These are phyloP conservation scores for Leptosomus discolor DNA, from an alignment of 2,113 vertebrate species.

Conservation along the genomic window DNA sequence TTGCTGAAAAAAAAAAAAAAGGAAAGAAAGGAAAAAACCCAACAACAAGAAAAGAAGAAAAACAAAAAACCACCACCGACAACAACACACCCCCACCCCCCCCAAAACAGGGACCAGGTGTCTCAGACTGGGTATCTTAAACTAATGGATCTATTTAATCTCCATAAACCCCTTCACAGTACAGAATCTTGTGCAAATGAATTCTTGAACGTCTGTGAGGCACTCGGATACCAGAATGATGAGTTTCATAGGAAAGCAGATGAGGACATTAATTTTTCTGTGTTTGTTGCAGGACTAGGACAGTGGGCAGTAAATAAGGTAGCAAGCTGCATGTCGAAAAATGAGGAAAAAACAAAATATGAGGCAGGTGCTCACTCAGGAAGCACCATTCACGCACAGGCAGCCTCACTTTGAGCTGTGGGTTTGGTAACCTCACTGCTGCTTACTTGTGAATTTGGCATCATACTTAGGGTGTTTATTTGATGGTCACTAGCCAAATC, in stretches of 20 bases:
- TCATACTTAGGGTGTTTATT: not conserved
- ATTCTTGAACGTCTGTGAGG: not conserved
- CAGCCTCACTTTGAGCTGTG: not conserved
- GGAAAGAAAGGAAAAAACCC: rapidly evolving
- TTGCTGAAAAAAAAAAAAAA: not conserved
- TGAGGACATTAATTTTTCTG: not conserved
- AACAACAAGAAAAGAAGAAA: not conserved
- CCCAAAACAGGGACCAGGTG: not conserved
- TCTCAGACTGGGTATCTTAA: not conserved
- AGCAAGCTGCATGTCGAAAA: not conserved
- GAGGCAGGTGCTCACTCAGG: not conserved
- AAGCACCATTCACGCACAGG: not conserved
- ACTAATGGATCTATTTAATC: not conserved
- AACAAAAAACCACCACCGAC: too few species aligned
- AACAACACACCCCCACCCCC: too few species aligned
- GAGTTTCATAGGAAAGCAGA: not conserved
- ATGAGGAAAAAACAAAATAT: not conserved
- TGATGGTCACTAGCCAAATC: not conserved
- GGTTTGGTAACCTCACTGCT: not conserved
- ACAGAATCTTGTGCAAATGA: not conserved
- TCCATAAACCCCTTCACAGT: not conserved
- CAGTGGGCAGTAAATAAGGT: not conserved
- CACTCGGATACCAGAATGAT: not conserved
- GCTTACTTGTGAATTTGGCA: not conserved
- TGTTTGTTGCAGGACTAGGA: not conserved